phyloP scores from a whole-genome alignment of 2,888 invertebrate species.

The Drosophila testacea region DNA sequence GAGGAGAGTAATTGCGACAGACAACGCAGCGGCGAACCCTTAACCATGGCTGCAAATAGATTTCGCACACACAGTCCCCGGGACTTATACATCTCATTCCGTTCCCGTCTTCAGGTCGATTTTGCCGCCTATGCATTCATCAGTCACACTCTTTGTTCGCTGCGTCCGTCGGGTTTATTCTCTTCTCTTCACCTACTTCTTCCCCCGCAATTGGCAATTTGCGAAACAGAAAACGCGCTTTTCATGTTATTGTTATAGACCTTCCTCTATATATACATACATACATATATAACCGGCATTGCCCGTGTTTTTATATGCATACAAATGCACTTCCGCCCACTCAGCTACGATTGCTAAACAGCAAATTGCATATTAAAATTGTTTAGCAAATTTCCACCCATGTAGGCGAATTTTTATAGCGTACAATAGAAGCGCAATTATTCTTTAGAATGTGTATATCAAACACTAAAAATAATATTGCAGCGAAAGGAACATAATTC shows the following conservation, averaged over 20 bases:
- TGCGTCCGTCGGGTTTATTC: conserved; percentile 11
- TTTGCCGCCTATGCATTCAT: conserved; percentile 51
- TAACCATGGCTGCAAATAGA: conserved; percentile 52
- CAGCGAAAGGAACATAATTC: too few species aligned
- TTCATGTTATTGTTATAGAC: conserved; percentile 44
- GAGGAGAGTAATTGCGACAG: conserved; percentile 74
- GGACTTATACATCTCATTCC: conserved; percentile 1
- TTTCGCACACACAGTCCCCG: conserved; percentile 36
- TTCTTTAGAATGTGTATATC: too few species aligned
- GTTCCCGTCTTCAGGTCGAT: conserved; percentile 11
- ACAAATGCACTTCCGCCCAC: conserved; percentile 26
- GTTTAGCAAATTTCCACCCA: not conserved
- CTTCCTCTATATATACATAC: conserved; percentile 12
- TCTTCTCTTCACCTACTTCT: not conserved
- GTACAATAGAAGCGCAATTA: too few species aligned
- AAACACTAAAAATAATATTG: too few species aligned
- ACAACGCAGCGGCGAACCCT: conserved; percentile 46
- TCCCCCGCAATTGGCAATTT: conserved; percentile 50
- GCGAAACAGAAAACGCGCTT: conserved; percentile 34
- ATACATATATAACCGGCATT: conserved; percentile 2
- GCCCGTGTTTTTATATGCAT: conserved; percentile 14
- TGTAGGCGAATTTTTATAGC: not conserved
- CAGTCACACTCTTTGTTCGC: conserved; percentile 60
- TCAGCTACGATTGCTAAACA: not conserved
- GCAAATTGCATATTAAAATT: conserved; percentile 6